Percentiles rank a stretch among this genome's conserved stretches.
Evolutionary conservation across 2,888 invertebrate species (phyloP).

Genomic region (Pandemis cinnamomeana): DNA sequence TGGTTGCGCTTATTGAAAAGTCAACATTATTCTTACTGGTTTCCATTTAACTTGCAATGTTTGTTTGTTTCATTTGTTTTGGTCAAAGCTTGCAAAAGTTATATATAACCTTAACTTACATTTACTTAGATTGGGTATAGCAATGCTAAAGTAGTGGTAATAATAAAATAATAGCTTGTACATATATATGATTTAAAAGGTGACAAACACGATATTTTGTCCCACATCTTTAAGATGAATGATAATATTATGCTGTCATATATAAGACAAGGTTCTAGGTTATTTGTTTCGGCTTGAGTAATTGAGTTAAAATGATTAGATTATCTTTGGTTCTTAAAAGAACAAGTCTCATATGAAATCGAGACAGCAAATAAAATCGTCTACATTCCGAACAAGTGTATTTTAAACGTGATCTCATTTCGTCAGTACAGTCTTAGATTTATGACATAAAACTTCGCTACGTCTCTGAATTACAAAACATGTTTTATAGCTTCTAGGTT

Average conservation of each 20-base stretch:
- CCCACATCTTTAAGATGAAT: background rate
- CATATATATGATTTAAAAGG: too few species aligned
- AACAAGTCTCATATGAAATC: conserved; percentile 43
- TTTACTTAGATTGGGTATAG: too few species aligned
- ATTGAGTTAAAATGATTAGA: background rate
- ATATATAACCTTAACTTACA: too few species aligned
- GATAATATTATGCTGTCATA: too few species aligned
- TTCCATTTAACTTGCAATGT: too few species aligned
- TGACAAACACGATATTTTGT: too few species aligned
- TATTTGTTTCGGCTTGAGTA: background rate
- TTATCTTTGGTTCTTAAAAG: background rate
- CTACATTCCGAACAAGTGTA: conserved; percentile 46
- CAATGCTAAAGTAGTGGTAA: too few species aligned
- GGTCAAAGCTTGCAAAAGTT: too few species aligned
- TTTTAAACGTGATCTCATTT: conserved; percentile 57
- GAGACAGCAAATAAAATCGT: conserved; percentile 47
- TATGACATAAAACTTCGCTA: conserved; percentile 40
- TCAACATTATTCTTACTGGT: background rate
- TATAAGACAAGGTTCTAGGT: background rate
- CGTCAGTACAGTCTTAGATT: conserved; percentile 43
- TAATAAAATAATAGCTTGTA: too few species aligned
- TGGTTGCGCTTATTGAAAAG: background rate
- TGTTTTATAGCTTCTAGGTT: conserved; percentile 9
- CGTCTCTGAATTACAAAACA: conserved; percentile 21
- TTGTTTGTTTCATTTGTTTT: too few species aligned